Evolutionary conservation across 2,113 vertebrate species (phyloP).

Genomic region (Benitochromis conjunctus): DNA sequence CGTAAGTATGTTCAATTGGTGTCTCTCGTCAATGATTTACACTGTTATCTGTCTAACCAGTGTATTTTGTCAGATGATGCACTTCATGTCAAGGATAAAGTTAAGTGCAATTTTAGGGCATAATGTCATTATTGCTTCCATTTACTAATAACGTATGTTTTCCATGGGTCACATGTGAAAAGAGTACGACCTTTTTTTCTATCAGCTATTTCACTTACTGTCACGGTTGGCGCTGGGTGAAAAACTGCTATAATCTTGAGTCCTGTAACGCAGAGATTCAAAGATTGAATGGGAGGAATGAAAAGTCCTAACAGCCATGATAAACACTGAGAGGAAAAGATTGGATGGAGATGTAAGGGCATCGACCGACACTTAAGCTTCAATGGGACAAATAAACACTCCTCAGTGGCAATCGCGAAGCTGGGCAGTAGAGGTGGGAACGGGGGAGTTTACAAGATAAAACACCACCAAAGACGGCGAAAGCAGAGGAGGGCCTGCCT

Average conservation of each 20-base stretch:
- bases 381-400: conserved; percentile 31
- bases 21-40: background rate
- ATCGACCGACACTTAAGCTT: conserved; percentile 42
- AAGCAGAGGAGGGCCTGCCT: background rate
- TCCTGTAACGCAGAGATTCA: background rate
- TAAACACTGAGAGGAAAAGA: conserved; percentile 37
- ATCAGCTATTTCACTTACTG: background rate
- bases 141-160: background rate
- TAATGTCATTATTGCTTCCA: background rate
- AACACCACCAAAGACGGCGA: background rate
- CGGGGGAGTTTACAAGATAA: conserved; percentile 22
- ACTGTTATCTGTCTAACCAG: background rate
- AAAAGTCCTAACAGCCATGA: conserved; percentile 24
- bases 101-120: background rate
- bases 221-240: background rate
- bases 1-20: background rate
- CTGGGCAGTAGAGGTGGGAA: background rate
- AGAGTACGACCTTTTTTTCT: background rate
- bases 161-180: background rate
- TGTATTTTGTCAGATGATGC: background rate
- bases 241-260: background rate
- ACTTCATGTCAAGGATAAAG: background rate
- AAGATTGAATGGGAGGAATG: background rate
- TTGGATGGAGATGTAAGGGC: conserved; percentile 41
- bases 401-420: conserved; percentile 3